Evolutionary conservation across 2,113 vertebrate genomes (phyloP).

Genomic region (Lycaon pictus): DNA sequence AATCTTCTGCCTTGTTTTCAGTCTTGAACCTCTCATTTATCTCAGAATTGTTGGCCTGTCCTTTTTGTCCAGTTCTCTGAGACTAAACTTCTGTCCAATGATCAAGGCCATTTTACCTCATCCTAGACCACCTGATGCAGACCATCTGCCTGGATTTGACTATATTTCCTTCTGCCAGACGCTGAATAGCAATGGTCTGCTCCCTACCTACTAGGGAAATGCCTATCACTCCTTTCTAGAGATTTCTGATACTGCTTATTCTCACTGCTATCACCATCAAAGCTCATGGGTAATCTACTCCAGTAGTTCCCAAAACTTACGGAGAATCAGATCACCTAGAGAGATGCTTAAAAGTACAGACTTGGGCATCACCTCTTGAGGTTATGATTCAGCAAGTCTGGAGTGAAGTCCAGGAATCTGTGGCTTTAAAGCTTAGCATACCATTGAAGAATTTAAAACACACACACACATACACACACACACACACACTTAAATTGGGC

Average conservation of each 20-base stretch:
- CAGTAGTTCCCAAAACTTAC: background rate
- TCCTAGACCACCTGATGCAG: constrained; percentile 8
- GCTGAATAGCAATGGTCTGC: background rate
- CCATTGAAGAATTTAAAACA: background rate
- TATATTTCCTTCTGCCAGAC: constrained; percentile 12
- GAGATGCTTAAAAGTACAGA: background rate
- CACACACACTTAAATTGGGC: background rate
- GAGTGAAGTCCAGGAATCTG: background rate
- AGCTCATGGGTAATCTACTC: background rate
- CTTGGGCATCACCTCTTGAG: background rate
- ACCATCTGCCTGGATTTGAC: constrained; percentile 14
- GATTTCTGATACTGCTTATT: background rate
- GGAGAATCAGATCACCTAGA: background rate
- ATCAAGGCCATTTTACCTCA: constrained; percentile 11
- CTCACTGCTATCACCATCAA: background rate
- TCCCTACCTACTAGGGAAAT: constrained; percentile 12
- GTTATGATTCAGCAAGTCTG: background rate
- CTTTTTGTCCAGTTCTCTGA: background rate
- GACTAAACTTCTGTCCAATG: background rate
- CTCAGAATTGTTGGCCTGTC: background rate
- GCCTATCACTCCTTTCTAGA: constrained; percentile 21
- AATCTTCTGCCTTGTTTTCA: background rate
- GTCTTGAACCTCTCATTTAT: background rate
- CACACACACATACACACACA: background rate
- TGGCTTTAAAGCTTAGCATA: background rate